phyloP scores from a whole-genome alignment of 2,888 invertebrate genomes.

The Dorcus hopei region DNA sequence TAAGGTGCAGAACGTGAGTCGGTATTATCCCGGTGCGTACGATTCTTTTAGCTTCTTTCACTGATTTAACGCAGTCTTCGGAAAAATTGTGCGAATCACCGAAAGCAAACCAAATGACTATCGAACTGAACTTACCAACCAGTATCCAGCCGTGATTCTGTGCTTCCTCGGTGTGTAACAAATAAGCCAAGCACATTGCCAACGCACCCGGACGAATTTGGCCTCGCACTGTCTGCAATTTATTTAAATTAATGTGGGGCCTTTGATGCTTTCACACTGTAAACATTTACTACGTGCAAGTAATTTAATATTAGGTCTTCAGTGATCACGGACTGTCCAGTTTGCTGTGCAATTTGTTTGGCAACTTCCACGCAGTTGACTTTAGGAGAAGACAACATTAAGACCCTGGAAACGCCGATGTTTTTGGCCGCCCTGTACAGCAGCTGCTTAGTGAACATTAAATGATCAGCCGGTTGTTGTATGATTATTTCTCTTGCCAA shows the following conservation, averaged over 20 bases:
- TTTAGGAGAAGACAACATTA: constrained; percentile 57
- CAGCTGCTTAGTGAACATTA: constrained; percentile 60
- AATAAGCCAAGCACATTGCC: constrained; percentile 37
- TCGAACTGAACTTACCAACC: constrained; percentile 34
- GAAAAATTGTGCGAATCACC: background rate
- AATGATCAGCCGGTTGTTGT: constrained; percentile 60
- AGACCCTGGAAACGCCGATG: constrained; percentile 53
- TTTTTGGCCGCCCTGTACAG: constrained; percentile 51
- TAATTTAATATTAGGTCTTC: constrained; percentile 25
- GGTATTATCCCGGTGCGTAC: constrained; percentile 51
- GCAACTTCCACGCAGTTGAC: constrained; percentile 42
- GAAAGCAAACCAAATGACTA: background rate
- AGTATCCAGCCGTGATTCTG: constrained; percentile 45
- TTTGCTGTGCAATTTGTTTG: constrained; percentile 34
- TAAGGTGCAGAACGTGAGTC: constrained; percentile 54
- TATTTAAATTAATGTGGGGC: background rate
- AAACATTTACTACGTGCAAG: constrained; percentile 6
- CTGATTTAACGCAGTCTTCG: constrained; percentile 50
- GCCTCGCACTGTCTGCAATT: constrained; percentile 9
- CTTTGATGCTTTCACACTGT: background rate
- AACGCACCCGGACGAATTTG: constrained; percentile 29
- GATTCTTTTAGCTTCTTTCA: constrained; percentile 49
- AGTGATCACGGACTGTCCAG: constrained; percentile 39
- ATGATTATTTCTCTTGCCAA: constrained; percentile 59
- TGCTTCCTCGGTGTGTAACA: constrained; percentile 41